Percentiles rank a stretch among this genome's conserved stretches.
Evolutionary conservation across 2,888 invertebrate genomes (phyloP).

Genomic region (Hirtodrosophila confusa): DNA sequence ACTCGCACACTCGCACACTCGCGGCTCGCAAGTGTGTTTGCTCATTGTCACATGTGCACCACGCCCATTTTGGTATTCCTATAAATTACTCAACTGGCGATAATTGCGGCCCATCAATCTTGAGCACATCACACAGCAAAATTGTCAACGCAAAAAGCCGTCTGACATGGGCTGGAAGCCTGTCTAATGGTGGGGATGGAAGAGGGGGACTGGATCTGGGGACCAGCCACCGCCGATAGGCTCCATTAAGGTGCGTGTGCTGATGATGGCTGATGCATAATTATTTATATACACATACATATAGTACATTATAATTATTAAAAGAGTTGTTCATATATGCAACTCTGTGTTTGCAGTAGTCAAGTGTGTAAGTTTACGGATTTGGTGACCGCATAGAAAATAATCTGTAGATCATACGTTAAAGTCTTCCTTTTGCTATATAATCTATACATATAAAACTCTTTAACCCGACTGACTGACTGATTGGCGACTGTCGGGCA

Average conservation of each 20-base stretch:
- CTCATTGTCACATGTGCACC: conserved; percentile 60
- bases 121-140: conserved; percentile 75
- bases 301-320: neutral
- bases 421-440: too few relatives aligned
- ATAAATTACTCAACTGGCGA: conserved; percentile 77
- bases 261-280: conserved; percentile 14
- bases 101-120: conserved; percentile 78
- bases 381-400: too few relatives aligned
- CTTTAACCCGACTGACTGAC: too few relatives aligned
- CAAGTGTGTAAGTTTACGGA: too few relatives aligned
- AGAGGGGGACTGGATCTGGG: neutral
- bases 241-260: conserved; percentile 43
- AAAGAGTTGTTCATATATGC: neutral
- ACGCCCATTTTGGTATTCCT: conserved; percentile 65
- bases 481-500: too few relatives aligned
- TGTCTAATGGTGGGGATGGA: conserved; percentile 8
- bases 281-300: conserved; percentile 1
- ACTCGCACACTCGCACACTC: conserved; percentile 15
- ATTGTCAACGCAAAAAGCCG: conserved; percentile 77
- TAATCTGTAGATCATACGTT: too few relatives aligned
- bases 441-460: too few relatives aligned
- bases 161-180: conserved; percentile 61
- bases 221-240: conserved; percentile 19
- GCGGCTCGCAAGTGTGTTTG: conserved; percentile 35
- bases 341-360: too few relatives aligned